Conservation (phyloP, 2,797 vertebrate species). For the Champsocephalus esox region DNA sequence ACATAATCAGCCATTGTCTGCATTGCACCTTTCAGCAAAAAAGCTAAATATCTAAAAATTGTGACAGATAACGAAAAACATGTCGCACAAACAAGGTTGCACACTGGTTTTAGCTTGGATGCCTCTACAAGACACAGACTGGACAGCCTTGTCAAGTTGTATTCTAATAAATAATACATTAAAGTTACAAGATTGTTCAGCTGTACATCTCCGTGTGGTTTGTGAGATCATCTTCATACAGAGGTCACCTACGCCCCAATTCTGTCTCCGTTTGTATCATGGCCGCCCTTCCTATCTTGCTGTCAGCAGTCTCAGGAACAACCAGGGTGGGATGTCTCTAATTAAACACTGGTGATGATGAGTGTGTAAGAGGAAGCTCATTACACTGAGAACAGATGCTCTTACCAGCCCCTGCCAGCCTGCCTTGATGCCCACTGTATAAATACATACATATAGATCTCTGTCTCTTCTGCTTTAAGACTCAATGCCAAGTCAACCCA, state of each 20-base stretch:
- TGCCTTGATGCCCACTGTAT: conserved; percentile 62
- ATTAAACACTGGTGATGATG: conserved; percentile 85
- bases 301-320: conserved; percentile 59
- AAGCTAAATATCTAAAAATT: conserved; percentile 13
- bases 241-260: conserved; percentile 15
- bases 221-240: conserved; percentile 21
- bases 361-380: conserved; percentile 65
- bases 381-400: conserved; percentile 83
- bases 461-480: conserved; percentile 38
- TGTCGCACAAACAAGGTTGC: conserved; percentile 12
- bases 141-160: conserved; percentile 35
- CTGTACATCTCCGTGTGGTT: conserved; percentile 23
- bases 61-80: conserved; percentile 28
- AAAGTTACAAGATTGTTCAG: conserved; percentile 21
- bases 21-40: background rate
- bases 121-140: conserved; percentile 5
- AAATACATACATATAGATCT: conserved; percentile 62
- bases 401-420: conserved; percentile 67
- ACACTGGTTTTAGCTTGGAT: conserved; percentile 17
- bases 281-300: conserved; percentile 7
- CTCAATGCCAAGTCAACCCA: conserved; percentile 38
- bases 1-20: background rate
- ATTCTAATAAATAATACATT: conserved; percentile 52
- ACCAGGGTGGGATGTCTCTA: conserved; percentile 73
- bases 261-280: conserved; percentile 22